Evolutionary conservation across 2,888 invertebrate species (phyloP).

Genomic region (Lysandra bellargus): DNA sequence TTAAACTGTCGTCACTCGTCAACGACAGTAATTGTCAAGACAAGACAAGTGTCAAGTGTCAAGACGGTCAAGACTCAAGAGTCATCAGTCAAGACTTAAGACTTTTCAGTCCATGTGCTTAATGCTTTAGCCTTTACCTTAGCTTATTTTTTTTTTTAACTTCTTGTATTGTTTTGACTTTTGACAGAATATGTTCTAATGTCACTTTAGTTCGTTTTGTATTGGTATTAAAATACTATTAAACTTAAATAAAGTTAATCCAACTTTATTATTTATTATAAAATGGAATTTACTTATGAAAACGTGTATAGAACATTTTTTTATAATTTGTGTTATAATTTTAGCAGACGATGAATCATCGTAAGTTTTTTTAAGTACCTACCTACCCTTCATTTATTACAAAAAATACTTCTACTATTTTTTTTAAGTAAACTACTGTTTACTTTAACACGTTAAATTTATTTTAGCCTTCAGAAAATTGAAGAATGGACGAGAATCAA

Average conservation of each 20-base stretch:
- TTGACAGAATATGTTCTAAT: neutral
- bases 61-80: too few relatives aligned
- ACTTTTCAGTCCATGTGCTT: too few relatives aligned
- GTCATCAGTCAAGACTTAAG: too few relatives aligned
- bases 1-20: too few relatives aligned
- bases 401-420: neutral
- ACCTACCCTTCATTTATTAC: neutral
- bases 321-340: neutral
- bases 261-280: neutral
- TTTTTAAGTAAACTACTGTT: neutral
- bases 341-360: neutral
- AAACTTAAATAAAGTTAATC: neutral
- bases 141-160: too few relatives aligned
- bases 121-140: too few relatives aligned
- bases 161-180: neutral
- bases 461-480: neutral
- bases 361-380: neutral
- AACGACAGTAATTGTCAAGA: too few relatives aligned
- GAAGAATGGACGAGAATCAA: slow-evolving; percentile 18
- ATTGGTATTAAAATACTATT: neutral
- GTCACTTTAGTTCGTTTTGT: neutral
- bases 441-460: neutral
- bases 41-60: too few relatives aligned
- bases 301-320: neutral
- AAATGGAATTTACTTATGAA: neutral